Percentiles rank a stretch among this genome's conserved stretches.
These are phyloP conservation scores for Hypsibius dujardini DNA, from an alignment of 1,140 invertebrate species.

Conservation along the genomic window DNA sequence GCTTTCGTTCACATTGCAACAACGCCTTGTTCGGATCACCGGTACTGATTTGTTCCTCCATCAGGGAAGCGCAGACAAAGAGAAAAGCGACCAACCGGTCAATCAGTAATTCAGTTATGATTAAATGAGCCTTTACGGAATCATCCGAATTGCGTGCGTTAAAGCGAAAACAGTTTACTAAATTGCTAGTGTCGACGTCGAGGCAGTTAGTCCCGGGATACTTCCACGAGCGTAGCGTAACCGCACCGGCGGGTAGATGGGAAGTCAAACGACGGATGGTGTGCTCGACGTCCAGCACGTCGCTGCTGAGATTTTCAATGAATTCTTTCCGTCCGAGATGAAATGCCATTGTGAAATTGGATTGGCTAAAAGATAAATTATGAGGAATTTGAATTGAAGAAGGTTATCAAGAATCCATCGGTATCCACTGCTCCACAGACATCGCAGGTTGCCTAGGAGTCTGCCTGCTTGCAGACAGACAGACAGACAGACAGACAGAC, in stretches of 20 bases:
- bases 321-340: background rate
- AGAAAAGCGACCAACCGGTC: background rate
- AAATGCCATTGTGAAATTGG: background rate
- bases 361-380: too few species aligned
- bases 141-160: background rate
- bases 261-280: background rate
- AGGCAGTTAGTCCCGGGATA: background rate
- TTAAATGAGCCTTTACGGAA: background rate
- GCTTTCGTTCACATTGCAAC: too few species aligned
- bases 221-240: too few species aligned
- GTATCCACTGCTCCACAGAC: too few species aligned
- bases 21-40: too few species aligned
- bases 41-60: too few species aligned
- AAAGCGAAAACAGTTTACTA: background rate
- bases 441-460: too few species aligned
- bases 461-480: too few species aligned
- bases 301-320: background rate
- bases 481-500: too few species aligned
- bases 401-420: too few species aligned
- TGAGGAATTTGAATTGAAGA: too few species aligned
- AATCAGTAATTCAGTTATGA: background rate
- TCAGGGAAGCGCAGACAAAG: background rate
- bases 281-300: background rate
- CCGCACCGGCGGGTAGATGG: too few species aligned
- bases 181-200: background rate